Percentiles rank a stretch among this genome's conserved stretches.
phyloP scores from a whole-genome alignment of 2,888 invertebrate species.

The Agonopterix subpropinquella region DNA sequence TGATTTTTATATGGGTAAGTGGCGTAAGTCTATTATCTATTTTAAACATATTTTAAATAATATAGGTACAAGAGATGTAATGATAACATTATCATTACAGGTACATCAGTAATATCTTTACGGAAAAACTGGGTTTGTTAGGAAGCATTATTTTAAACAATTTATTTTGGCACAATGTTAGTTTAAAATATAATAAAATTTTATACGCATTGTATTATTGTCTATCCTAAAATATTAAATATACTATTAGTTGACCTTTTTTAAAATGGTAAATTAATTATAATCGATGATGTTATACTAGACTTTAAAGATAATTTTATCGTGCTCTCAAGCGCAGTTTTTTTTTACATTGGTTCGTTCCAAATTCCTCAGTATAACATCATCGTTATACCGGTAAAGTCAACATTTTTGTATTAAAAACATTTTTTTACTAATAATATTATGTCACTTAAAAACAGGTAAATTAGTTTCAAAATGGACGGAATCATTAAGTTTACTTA shows the following conservation, averaged over 20 bases:
- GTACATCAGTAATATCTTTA: conserved; percentile 2
- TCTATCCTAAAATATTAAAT: conserved; percentile 1
- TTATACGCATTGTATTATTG: conserved; percentile 2
- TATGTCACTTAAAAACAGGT: conserved; percentile 36
- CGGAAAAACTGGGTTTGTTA: conserved; percentile 17
- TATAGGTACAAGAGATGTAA: neutral
- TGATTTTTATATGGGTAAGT: too few relatives aligned
- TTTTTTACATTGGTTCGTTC: too few relatives aligned
- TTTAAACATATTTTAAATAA: neutral
- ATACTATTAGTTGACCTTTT: conserved; percentile 5
- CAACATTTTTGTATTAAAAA: neutral
- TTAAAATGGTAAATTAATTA: conserved; percentile 13
- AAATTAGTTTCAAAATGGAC: conserved; percentile 29
- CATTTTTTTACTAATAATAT: conserved; percentile 13
- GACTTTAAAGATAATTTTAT: too few relatives aligned
- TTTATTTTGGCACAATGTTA: conserved; percentile 54
- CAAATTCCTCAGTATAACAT: too few relatives aligned
- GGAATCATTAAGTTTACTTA: conserved; percentile 12
- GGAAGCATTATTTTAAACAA: conserved; percentile 20
- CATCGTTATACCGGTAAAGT: too few relatives aligned
- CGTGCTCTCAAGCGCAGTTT: too few relatives aligned
- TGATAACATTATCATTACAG: neutral
- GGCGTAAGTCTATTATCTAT: neutral
- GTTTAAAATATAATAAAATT: conserved; percentile 13
- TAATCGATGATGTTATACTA: too few relatives aligned